Evolutionary conservation across 2,797 vertebrate genomes (phyloP).

Genomic region (Tragopan temminckii): DNA sequence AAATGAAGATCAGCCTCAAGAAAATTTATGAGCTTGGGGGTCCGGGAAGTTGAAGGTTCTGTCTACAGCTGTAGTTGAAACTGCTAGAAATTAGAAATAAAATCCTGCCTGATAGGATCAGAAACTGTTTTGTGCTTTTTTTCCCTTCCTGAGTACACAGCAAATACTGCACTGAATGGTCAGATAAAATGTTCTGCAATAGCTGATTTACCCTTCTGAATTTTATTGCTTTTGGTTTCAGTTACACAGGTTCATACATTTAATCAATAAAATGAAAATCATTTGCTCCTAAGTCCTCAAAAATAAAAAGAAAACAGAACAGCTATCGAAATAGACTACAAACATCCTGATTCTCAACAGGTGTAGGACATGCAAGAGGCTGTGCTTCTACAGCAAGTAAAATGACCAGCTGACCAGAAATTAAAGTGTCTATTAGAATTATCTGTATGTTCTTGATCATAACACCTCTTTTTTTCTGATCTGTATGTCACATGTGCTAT

Average conservation of each 20-base stretch:
- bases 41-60: not conserved
- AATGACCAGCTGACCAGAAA: not conserved
- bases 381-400: not conserved
- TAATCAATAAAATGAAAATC: not conserved
- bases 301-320: not conserved
- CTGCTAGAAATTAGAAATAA: not conserved
- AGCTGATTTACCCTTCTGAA: not conserved
- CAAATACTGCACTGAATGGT: not conserved
- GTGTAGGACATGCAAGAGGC: not conserved
- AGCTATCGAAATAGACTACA: not conserved
- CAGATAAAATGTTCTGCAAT: not conserved
- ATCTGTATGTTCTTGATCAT: not conserved
- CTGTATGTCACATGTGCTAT: not conserved
- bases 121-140: not conserved
- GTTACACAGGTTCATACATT: not conserved
- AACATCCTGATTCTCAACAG: not conserved
- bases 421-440: not conserved
- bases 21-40: not conserved
- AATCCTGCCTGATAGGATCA: not conserved
- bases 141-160: not conserved
- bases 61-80: not conserved
- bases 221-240: not conserved
- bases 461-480: not conserved
- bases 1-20: not conserved
- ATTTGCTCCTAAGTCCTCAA: not conserved